Conservation (phyloP, 1,140 invertebrate species). For the Drosophila ficusphila region DNA sequence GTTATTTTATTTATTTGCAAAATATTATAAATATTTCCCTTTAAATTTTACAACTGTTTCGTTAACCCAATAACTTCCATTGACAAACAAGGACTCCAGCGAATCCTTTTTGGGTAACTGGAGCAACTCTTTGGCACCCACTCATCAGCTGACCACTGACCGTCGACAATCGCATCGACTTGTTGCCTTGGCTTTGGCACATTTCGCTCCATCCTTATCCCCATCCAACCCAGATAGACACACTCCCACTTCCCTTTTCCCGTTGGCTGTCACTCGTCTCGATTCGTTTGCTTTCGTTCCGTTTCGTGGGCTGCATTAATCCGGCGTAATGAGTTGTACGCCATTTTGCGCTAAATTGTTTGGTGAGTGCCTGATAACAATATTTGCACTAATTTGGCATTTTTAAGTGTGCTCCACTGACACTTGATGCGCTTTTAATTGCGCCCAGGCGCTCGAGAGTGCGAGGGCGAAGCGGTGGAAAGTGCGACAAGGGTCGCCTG, state of each 20-base stretch:
- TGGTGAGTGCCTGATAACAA: constrained; percentile 84
- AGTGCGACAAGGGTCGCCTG: constrained; percentile 12
- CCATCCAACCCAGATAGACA: neutral
- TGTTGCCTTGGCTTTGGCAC: constrained; percentile 39
- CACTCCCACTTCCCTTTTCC: neutral
- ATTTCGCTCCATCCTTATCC: constrained; percentile 4
- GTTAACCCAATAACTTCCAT: neutral
- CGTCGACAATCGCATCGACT: constrained; percentile 17
- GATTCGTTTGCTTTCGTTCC: constrained; percentile 31
- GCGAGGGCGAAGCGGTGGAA: constrained; percentile 9
- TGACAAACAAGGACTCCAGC: neutral
- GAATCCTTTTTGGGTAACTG: constrained; percentile 22
- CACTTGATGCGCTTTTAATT: constrained; percentile 84
- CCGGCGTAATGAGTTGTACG: constrained; percentile 83
- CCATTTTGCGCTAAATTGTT: constrained; percentile 84
- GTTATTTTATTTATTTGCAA: no score
- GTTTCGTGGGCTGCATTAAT: constrained; percentile 64
- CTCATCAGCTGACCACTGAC: constrained; percentile 26
- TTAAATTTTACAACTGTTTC: neutral
- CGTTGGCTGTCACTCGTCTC: constrained; percentile 2
- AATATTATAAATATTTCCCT: no score
- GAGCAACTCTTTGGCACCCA: constrained; percentile 20
- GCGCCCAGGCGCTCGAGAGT: constrained; percentile 78
- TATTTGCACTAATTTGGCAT: constrained; percentile 84
- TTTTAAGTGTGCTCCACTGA: constrained; percentile 84